Base-by-base conservation (phyloP, 1,140 invertebrate genomes). In the Maniola jurtina region DNA sequence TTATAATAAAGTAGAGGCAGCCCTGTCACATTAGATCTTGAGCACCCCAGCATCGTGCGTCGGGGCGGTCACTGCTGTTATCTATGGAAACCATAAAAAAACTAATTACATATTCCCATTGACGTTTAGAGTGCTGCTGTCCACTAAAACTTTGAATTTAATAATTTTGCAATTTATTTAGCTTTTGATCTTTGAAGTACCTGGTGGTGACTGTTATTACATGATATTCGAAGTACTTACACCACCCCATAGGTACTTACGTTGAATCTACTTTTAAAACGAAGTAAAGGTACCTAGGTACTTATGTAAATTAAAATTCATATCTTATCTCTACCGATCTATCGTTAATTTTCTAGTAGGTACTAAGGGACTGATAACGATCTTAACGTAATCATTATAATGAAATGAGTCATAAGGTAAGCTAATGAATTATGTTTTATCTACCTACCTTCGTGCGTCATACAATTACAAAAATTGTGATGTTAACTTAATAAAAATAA, bases 41-140 rank as follows among this genome's bases (percentile, higher is more conserved):
- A 70, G 58, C 72, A 38, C 76, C 81, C 76, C 63, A 68, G 71
- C 79, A 72, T 54, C 45, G 57, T 68, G 68, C 79, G 71, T 52
- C 45, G 57, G 70, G 66, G 71, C 77, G 79, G 85, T 80, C 83
- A 84, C 75, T 77, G 70, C 71, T 78, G 80, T 77, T 87, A 88
- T 86, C 84, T 89, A 76, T 81, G 66, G 81, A 82, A 77, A 81
- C 85, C 83, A 77, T 86, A 87, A 84, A 87, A 83, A 87, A 82
- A 81, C 69, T 84, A 84, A 89, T 85, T 85, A 85, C 66, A 73
- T 70, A 79, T 81, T 77, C 75, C 76, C 66, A 76, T 83, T 80
- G 75, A 86, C 71, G 64, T 78, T 75, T 76, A 42, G 57, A 83
- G 76, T 69, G 78, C 70, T 61, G 62, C 57, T 66, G 61, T 50